These are phyloP conservation scores for Saxicola maurus DNA, from an alignment of 2,797 vertebrate species.

Conservation along the genomic window DNA sequence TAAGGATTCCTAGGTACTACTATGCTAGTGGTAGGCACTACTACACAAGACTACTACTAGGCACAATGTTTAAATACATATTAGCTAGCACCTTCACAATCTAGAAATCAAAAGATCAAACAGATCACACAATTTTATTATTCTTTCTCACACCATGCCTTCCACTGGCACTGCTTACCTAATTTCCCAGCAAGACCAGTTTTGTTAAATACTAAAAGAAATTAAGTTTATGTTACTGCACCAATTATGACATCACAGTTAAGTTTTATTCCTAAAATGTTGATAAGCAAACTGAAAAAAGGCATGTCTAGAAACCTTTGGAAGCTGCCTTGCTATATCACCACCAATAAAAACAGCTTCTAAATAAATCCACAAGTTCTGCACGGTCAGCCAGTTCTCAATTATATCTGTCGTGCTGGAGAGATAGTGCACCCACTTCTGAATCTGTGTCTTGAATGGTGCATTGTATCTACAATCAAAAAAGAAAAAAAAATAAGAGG, in stretches of 20 bases:
- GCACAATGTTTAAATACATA: not conserved
- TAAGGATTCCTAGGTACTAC: not conserved
- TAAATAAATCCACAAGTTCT: conserved; percentile 97
- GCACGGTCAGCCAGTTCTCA: conserved; percentile 97
- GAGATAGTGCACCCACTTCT: conserved; percentile 94
- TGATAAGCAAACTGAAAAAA: not conserved
- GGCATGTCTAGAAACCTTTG: conserved; percentile 79
- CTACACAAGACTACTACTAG: not conserved
- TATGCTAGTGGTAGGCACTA: not conserved
- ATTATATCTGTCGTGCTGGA: conserved; percentile 91
- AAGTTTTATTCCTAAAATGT: not conserved
- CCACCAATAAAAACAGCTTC: conserved; percentile 96
- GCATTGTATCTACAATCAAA: conserved; percentile 83
- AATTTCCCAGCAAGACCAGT: not conserved
- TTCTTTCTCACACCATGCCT: not conserved
- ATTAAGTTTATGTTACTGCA: not conserved
- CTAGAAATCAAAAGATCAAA: not conserved
- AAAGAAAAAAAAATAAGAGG: not conserved
- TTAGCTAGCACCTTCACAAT: not conserved
- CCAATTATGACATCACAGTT: not conserved
- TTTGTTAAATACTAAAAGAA: not conserved
- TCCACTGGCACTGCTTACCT: not conserved
- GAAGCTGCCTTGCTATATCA: conserved; percentile 96
- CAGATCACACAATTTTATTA: not conserved
- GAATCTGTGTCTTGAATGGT: conserved; percentile 92